Conservation (phyloP, 2,888 invertebrate genomes). For the Corythucha ciliata region DNA sequence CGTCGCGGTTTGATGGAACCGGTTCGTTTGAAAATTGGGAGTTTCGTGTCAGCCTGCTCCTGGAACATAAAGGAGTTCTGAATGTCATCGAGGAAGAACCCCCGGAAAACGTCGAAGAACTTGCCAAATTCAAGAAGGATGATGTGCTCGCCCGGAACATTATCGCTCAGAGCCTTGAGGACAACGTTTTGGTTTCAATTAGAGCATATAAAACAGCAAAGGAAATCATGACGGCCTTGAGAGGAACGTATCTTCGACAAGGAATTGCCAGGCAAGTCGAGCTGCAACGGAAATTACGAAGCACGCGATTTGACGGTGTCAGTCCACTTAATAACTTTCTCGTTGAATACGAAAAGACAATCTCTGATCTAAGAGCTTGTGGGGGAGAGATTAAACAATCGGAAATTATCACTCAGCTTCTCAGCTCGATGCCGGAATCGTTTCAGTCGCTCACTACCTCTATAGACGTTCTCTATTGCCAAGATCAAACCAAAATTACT, state of each 20-base stretch:
- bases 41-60: no score
- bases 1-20: no score
- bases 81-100: no score
- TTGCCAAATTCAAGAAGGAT: no score
- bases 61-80: no score
- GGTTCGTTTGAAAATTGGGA: no score
- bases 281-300: background rate
- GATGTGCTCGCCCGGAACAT: no score
- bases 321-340: background rate
- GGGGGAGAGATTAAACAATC: background rate
- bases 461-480: conserved; percentile 6
- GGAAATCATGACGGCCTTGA: background rate
- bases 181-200: no score
- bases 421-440: conserved; percentile 13
- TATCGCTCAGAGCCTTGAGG: no score
- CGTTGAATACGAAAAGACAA: background rate
- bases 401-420: background rate
- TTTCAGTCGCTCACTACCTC: conserved; percentile 13
- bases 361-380: background rate
- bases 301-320: background rate
- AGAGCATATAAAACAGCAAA: no score
- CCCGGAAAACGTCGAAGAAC: no score
- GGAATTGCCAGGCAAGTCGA: background rate
- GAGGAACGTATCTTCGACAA: background rate
- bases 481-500: conserved; percentile 7